These are phyloP conservation scores for Sesia bembeciformis DNA, from an alignment of 2,888 invertebrate genomes.

Conservation along the genomic window DNA sequence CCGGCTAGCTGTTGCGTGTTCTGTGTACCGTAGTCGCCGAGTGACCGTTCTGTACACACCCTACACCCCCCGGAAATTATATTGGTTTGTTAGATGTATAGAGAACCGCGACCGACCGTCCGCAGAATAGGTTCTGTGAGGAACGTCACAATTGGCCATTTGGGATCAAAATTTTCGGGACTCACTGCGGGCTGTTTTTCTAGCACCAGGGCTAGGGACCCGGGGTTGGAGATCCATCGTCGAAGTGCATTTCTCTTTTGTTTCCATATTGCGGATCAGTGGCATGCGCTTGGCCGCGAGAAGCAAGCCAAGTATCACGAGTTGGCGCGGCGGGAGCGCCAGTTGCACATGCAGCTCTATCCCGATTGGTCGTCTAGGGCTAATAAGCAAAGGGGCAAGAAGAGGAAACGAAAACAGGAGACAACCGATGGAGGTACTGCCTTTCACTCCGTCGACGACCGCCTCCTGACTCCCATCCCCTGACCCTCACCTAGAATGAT, in stretches of 20 bases:
- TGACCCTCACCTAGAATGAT: conserved; percentile 1
- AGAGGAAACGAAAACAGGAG: conserved; percentile 99
- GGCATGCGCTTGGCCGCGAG: conserved; percentile 99
- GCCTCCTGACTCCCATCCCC: conserved; percentile 9
- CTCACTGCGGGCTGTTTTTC: conserved; percentile 79
- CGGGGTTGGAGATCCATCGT: conserved; percentile 45
- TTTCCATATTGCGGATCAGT: conserved; percentile 82
- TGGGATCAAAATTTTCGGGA: conserved; percentile 64
- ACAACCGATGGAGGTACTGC: conserved; percentile 96
- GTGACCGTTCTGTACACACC: conserved; percentile 62
- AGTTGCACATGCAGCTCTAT: conserved; percentile 99
- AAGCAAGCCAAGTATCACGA: conserved; percentile 99
- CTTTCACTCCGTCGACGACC: conserved; percentile 41
- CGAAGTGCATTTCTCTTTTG: conserved; percentile 72
- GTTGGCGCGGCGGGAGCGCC: conserved; percentile 97
- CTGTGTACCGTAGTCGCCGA: conserved; percentile 71
- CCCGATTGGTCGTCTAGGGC: conserved; percentile 99
- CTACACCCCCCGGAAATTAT: conserved; percentile 66
- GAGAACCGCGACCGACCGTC: conserved; percentile 60
- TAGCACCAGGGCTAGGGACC: conserved; percentile 77
- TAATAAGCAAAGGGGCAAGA: conserved; percentile 99
- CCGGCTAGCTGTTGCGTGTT: conserved; percentile 53
- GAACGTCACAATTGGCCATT: conserved; percentile 62
- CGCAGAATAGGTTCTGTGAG: conserved; percentile 76
- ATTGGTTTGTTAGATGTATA: conserved; percentile 73